phyloP scores from a whole-genome alignment of 2,797 vertebrate genomes.

The Pelochelys cantorii region DNA sequence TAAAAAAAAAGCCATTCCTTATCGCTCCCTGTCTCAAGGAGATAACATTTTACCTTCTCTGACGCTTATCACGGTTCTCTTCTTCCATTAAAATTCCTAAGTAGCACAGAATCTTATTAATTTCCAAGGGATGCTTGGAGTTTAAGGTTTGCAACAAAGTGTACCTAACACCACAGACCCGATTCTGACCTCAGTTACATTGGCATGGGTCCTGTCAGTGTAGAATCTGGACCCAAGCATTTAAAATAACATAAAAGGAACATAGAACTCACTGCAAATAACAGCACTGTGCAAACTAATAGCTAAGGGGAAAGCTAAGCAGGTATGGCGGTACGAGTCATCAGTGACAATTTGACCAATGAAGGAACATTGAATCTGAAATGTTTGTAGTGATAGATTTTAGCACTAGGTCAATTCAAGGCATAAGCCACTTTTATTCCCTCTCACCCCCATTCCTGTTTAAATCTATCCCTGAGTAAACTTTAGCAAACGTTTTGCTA shows the following conservation, averaged over 20 bases:
- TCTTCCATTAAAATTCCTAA: conserved; percentile 4
- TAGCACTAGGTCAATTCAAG: not conserved
- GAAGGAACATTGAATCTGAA: not conserved
- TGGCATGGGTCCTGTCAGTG: not conserved
- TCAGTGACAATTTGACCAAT: not conserved
- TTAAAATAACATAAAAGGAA: conserved; percentile 21
- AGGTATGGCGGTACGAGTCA: not conserved
- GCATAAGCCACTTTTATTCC: not conserved
- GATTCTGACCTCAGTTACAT: conserved; percentile 47
- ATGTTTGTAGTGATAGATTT: not conserved
- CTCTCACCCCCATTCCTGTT: not conserved
- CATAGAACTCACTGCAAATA: conserved; percentile 18
- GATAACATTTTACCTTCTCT: not conserved
- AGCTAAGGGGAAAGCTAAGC: conserved; percentile 6
- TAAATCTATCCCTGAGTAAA: not conserved
- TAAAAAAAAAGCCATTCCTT: not conserved
- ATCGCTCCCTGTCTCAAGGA: conserved; percentile 13
- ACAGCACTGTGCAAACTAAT: not conserved
- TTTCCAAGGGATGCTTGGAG: not conserved
- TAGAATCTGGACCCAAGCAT: conserved; percentile 34
- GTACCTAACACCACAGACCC: conserved; percentile 2
- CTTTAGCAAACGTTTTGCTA: not conserved
- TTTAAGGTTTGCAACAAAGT: not conserved
- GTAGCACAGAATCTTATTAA: not conserved
- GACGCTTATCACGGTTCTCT: not conserved